Conservation (phyloP, 2,797 vertebrate genomes). For the Lagocephalus sceleratus region DNA sequence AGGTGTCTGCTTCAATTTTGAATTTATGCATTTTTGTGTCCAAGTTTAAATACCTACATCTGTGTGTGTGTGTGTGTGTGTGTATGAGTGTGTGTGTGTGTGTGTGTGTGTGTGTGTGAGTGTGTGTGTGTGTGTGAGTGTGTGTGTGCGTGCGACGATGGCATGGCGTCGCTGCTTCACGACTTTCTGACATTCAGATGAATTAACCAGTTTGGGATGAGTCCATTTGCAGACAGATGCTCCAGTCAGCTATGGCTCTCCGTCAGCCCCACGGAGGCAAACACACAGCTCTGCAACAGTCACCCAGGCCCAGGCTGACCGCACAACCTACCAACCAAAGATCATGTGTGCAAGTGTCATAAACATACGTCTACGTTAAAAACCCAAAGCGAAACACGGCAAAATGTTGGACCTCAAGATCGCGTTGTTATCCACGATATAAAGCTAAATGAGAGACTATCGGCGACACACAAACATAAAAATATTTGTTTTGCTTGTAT, state of each 20-base stretch:
- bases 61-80: constrained; percentile 4
- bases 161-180: constrained; percentile 45
- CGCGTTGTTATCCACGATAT: constrained; percentile 4
- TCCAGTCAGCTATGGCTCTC: constrained; percentile 61
- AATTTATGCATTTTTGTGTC: neutral
- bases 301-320: constrained; percentile 40
- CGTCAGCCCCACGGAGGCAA: constrained; percentile 58
- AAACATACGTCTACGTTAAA: neutral
- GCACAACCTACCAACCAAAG: constrained; percentile 22
- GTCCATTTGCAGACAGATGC: constrained; percentile 68
- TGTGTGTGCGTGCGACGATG: constrained; percentile 38
- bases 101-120: constrained; percentile 9
- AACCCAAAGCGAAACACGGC: constrained; percentile 3
- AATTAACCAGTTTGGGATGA: constrained; percentile 66
- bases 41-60: neutral
- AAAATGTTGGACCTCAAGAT: neutral
- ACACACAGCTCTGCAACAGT: constrained; percentile 28
- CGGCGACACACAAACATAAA: constrained; percentile 12
- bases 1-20: no score
- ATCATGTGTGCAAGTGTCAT: neutral
- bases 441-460: neutral
- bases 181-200: constrained; percentile 68
- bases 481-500: neutral
- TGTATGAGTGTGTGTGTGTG: constrained; percentile 1
- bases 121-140: constrained; percentile 11